Percentiles rank a stretch among this genome's conserved stretches.
Conservation (phyloP, 2,888 invertebrate species). For the Drosophila hawaiiensis region DNA sequence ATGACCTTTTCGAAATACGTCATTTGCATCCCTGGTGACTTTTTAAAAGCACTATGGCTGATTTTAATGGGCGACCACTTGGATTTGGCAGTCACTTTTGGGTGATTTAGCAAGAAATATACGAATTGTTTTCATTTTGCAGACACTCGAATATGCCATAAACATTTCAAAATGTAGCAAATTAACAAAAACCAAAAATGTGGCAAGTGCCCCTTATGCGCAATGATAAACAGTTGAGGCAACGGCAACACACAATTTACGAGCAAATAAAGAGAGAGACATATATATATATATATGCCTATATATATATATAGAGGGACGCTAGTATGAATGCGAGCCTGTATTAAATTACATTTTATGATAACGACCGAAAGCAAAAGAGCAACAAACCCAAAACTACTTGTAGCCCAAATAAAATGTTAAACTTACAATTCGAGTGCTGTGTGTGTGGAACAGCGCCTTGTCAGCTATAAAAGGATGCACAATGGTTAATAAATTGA, state of each 20-base stretch:
- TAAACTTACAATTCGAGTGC: slow-evolving; percentile 1
- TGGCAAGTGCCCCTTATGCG: slow-evolving; percentile 35
- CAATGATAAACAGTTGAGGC: slow-evolving; percentile 16
- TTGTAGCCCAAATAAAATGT: slow-evolving; percentile 33
- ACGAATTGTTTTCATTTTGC: slow-evolving; percentile 16
- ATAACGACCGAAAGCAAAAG: slow-evolving; percentile 20
- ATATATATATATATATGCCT: neutral
- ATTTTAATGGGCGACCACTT: slow-evolving; percentile 22
- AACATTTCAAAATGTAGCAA: slow-evolving; percentile 37
- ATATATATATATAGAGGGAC: neutral
- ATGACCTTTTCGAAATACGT: neutral
- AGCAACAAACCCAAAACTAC: slow-evolving; percentile 34
- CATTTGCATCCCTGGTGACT: neutral
- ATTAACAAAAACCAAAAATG: slow-evolving; percentile 41
- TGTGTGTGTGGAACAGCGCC: slow-evolving; percentile 1
- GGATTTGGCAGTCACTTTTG: slow-evolving; percentile 29
- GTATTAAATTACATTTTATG: slow-evolving; percentile 39
- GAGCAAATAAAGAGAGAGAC: neutral
- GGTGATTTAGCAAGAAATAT: slow-evolving; percentile 18
- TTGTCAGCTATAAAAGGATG: slow-evolving; percentile 35
- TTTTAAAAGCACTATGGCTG: slow-evolving; percentile 13
- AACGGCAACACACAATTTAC: neutral
- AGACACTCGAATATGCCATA: slow-evolving; percentile 42
- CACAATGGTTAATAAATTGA: neutral
- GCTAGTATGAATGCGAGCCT: slow-evolving; percentile 8